phyloP scores from a whole-genome alignment of 1,140 invertebrate genomes.

The Drosophila auraria region DNA sequence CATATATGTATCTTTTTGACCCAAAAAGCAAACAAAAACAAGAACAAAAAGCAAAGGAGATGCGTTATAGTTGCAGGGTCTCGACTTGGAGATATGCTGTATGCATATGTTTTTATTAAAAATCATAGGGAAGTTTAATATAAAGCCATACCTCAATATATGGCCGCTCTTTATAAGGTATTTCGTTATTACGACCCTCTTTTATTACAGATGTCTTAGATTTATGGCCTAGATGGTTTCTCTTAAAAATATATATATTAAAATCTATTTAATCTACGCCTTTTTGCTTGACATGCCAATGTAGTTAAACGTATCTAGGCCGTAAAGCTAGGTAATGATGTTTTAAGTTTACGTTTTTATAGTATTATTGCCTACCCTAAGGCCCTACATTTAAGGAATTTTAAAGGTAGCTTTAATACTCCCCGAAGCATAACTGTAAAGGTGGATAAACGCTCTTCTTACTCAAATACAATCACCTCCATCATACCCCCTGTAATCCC shows the following conservation, averaged over 20 bases:
- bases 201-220: too few relatives aligned
- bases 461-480: neutral
- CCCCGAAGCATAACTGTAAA: neutral
- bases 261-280: too few relatives aligned
- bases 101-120: neutral
- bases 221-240: too few relatives aligned
- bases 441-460: neutral
- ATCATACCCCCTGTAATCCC: neutral
- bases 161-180: too few relatives aligned
- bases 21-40: conserved; percentile 61
- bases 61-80: neutral
- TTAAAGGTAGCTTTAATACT: neutral
- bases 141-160: too few relatives aligned
- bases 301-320: too few relatives aligned
- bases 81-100: neutral
- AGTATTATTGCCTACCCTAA: neutral
- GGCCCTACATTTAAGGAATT: neutral
- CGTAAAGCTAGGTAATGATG: too few relatives aligned
- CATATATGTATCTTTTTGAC: conserved; percentile 63
- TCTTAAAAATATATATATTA: too few relatives aligned
- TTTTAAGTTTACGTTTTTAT: neutral
- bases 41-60: conserved; percentile 28
- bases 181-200: too few relatives aligned
- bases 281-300: too few relatives aligned
- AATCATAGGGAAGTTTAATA: neutral